Evolutionary conservation across 1,140 invertebrate genomes (phyloP).

Genomic region (Aricia agestis): DNA sequence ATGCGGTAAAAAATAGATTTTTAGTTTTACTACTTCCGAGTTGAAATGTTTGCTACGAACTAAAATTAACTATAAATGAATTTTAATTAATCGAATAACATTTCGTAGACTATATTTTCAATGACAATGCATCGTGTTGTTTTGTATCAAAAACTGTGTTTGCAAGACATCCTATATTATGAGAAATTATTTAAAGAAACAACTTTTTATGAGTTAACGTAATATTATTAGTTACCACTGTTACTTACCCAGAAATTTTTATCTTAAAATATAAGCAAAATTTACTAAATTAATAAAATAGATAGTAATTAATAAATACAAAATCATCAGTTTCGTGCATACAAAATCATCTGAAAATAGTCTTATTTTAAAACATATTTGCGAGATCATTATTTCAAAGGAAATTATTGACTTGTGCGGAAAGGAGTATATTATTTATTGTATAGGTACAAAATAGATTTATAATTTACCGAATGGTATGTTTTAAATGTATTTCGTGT

Average conservation of each 20-base stretch:
- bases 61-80: too few relatives aligned
- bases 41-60: too few relatives aligned
- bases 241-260: background rate
- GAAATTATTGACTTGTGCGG: background rate
- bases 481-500: slow-evolving; percentile 52
- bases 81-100: too few relatives aligned
- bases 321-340: background rate
- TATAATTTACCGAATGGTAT: slow-evolving; percentile 48
- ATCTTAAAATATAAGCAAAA: background rate
- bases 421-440: slow-evolving; percentile 27
- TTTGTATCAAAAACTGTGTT: too few relatives aligned
- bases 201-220: too few relatives aligned
- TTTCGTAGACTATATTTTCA: too few relatives aligned
- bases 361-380: background rate
- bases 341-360: background rate
- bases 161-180: too few relatives aligned
- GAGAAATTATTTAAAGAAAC: too few relatives aligned
- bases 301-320: background rate
- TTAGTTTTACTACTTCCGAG: too few relatives aligned
- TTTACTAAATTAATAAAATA: background rate
- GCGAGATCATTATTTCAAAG: too few relatives aligned
- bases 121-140: too few relatives aligned
- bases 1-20: too few relatives aligned
- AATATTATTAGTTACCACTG: background rate
- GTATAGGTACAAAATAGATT: slow-evolving; percentile 48